Evolutionary conservation across 2,113 vertebrate genomes (phyloP).

Genomic region (Rana temporaria): DNA sequence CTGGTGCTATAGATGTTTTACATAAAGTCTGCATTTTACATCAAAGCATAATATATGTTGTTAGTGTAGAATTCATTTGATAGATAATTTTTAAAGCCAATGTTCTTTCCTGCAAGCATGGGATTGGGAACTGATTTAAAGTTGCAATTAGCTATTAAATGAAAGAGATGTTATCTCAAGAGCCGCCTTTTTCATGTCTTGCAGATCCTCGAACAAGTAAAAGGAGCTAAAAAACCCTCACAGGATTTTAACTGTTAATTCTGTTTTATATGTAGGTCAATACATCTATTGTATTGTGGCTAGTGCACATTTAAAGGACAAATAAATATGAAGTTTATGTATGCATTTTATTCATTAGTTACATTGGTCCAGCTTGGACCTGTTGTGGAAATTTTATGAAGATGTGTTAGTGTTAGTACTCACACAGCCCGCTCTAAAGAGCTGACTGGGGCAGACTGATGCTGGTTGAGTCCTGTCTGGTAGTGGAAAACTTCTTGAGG

Average conservation of each 20-base stretch:
- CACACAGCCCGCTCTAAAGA: too few relatives aligned
- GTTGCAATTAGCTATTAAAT: slow-evolving; percentile 14
- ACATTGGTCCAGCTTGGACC: too few relatives aligned
- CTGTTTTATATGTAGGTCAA: background rate
- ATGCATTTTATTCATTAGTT: too few relatives aligned
- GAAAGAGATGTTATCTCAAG: background rate
- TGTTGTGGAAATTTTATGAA: too few relatives aligned
- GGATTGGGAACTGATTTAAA: slow-evolving; percentile 6
- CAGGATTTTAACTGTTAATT: background rate
- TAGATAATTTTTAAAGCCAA: slow-evolving; percentile 15
- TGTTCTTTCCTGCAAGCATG: background rate
- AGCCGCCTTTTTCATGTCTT: background rate
- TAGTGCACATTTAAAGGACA: too few relatives aligned
- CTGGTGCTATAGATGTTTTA: slow-evolving; percentile 3
- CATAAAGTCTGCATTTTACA: slow-evolving; percentile 5
- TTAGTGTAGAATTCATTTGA: slow-evolving; percentile 2
- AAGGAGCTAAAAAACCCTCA: background rate
- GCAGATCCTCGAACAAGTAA: background rate
- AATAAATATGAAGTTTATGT: too few relatives aligned
- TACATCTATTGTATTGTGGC: too few relatives aligned
- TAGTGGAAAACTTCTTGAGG: too few relatives aligned
- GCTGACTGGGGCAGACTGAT: too few relatives aligned
- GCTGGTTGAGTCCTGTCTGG: too few relatives aligned
- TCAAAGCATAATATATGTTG: background rate
- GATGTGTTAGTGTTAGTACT: too few relatives aligned